These are phyloP conservation scores for Dicerorhinus sumatrensis DNA, from an alignment of 2,113 vertebrate species.

Conservation along the genomic window DNA sequence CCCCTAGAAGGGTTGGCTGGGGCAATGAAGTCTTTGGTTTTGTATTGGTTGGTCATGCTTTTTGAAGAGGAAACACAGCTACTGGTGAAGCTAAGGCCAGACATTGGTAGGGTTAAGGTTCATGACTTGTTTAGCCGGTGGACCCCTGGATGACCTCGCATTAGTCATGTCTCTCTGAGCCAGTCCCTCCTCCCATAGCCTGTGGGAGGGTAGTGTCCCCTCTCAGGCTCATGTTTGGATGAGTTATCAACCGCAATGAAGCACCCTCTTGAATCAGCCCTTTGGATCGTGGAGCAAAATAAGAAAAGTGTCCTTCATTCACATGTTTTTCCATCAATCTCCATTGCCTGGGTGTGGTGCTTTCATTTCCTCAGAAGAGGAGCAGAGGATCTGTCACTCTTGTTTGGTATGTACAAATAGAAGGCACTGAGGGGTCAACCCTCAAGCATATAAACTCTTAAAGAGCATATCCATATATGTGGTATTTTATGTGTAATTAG, in stretches of 20 bases:
- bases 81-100: background rate
- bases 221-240: constrained; percentile 71
- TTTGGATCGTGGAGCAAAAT: constrained; percentile 66
- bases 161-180: constrained; percentile 76
- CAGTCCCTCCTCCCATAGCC: constrained; percentile 52
- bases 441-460: background rate
- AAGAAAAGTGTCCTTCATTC: constrained; percentile 75
- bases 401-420: constrained; percentile 56
- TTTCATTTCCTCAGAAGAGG: constrained; percentile 60
- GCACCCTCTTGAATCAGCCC: constrained; percentile 77
- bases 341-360: constrained; percentile 76
- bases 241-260: constrained; percentile 76
- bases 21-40: constrained; percentile 37
- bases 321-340: constrained; percentile 75
- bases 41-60: constrained; percentile 35
- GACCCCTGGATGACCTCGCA: constrained; percentile 73
- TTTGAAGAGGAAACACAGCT: constrained; percentile 54
- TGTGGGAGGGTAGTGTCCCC: constrained; percentile 71
- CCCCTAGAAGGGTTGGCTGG: background rate
- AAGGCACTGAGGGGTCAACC: background rate
- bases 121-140: background rate
- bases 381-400: background rate
- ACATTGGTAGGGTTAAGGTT: constrained; percentile 55
- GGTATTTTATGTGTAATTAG: background rate
- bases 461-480: background rate